A percentile compares a stretch with the other conserved stretches of the same genome.
Conservation (phyloP, 1,140 invertebrate species). For the Polyergus mexicanus region DNA sequence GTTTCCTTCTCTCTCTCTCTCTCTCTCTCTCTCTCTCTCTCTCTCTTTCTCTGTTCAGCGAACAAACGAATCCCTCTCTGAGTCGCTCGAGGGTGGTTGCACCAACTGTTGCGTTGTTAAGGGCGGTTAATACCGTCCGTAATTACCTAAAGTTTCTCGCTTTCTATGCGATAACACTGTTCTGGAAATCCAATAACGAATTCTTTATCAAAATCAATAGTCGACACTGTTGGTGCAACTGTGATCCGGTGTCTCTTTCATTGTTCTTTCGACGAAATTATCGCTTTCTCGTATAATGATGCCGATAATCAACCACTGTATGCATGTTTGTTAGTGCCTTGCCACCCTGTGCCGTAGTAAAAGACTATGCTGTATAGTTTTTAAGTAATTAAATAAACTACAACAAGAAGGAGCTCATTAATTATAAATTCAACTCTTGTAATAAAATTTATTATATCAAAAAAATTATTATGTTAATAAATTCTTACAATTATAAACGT, state of each 20-base stretch:
- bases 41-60: neutral
- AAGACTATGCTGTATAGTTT: conserved; percentile 12
- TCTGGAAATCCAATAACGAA: neutral
- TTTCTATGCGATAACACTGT: neutral
- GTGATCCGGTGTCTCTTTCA: conserved; percentile 14
- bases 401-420: neutral
- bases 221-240: conserved; percentile 32
- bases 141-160: conserved; percentile 35
- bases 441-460: too few species aligned
- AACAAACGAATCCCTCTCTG: conserved; percentile 38
- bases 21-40: neutral
- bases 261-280: conserved; percentile 13
- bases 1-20: conserved; percentile 57
- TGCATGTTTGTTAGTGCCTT: conserved; percentile 32
- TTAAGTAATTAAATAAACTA: conserved; percentile 40
- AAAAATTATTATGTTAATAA: neutral
- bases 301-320: neutral
- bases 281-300: conserved; percentile 31
- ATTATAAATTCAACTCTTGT: neutral
- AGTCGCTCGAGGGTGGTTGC: neutral
- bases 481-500: neutral
- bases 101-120: conserved; percentile 32
- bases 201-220: neutral
- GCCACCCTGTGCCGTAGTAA: conserved; percentile 27
- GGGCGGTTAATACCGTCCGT: neutral